A percentile compares a stretch with the other conserved stretches of the same genome.
phyloP scores from a whole-genome alignment of 2,797 vertebrate species.

The Neopelma chrysocephalum region DNA sequence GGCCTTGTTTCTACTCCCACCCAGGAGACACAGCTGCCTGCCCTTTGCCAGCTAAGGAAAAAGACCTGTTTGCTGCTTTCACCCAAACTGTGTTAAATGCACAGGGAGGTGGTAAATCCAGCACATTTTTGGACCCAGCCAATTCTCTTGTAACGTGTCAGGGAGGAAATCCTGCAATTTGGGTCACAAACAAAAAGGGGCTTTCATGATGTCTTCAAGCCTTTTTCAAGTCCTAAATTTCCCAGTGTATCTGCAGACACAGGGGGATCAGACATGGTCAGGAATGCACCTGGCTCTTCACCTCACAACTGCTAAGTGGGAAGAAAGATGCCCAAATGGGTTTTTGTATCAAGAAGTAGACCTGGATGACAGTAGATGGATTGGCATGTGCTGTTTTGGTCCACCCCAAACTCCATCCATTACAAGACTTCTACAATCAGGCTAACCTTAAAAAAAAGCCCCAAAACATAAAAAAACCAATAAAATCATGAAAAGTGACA shows the following conservation, averaged over 20 bases:
- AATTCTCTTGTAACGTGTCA: accelerated
- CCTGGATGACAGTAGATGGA: neutral
- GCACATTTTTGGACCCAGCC: neutral
- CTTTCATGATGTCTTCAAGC: neutral
- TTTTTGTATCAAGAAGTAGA: neutral
- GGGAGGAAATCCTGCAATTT: accelerated
- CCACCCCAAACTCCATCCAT: neutral
- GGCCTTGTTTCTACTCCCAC: neutral
- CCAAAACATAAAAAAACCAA: neutral
- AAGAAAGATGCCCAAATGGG: neutral
- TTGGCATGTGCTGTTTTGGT: accelerated
- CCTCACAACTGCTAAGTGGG: neutral
- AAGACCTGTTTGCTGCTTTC: neutral
- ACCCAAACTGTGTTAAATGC: neutral
- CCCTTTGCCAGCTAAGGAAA: neutral
- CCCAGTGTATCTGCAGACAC: neutral
- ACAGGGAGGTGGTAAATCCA: neutral
- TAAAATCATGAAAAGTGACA: neutral
- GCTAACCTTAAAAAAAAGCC: neutral
- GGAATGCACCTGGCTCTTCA: neutral
- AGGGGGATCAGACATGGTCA: accelerated
- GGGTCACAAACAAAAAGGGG: neutral
- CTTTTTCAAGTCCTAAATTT: neutral
- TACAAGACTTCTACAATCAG: neutral
- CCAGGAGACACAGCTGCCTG: neutral